phyloP scores from a whole-genome alignment of 2,888 invertebrate genomes.

The Cosmia trapezina region DNA sequence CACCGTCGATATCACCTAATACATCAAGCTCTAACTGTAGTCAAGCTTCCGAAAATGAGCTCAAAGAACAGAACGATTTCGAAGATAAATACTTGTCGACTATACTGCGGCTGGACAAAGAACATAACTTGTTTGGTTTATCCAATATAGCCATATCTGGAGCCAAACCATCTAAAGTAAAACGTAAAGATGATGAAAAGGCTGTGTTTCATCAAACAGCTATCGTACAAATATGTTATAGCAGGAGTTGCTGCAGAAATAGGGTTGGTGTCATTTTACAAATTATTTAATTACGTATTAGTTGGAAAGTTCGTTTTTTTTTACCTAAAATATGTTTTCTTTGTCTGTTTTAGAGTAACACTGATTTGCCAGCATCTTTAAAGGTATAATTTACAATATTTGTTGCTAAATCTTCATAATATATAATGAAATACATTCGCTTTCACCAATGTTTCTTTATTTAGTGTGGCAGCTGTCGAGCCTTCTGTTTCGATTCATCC shows the following conservation, averaged over 20 bases:
- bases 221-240: conserved; percentile 84
- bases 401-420: neutral
- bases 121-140: conserved; percentile 86
- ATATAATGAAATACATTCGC: neutral
- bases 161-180: conserved; percentile 73
- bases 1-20: conserved; percentile 75
- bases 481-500: conserved; percentile 67
- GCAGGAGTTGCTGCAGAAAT: conserved; percentile 75
- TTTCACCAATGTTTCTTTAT: conserved; percentile 9
- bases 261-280: conserved; percentile 69
- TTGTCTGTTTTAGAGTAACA: conserved; percentile 80
- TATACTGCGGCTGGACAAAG: conserved; percentile 83
- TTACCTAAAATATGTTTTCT: neutral
- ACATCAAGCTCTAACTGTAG: conserved; percentile 75
- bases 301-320: neutral
- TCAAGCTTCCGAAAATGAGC: conserved; percentile 71
- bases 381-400: conserved; percentile 72
- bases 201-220: conserved; percentile 85
- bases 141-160: conserved; percentile 83
- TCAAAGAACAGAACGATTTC: conserved; percentile 63
- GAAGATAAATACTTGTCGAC: conserved; percentile 83
- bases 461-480: conserved; percentile 75
- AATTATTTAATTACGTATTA: neutral
- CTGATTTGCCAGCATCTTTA: conserved; percentile 80
- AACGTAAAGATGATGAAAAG: conserved; percentile 76